Evolutionary conservation across 1,140 invertebrate genomes (phyloP).

Genomic region (Paramacrobiotus metropolitanus): DNA sequence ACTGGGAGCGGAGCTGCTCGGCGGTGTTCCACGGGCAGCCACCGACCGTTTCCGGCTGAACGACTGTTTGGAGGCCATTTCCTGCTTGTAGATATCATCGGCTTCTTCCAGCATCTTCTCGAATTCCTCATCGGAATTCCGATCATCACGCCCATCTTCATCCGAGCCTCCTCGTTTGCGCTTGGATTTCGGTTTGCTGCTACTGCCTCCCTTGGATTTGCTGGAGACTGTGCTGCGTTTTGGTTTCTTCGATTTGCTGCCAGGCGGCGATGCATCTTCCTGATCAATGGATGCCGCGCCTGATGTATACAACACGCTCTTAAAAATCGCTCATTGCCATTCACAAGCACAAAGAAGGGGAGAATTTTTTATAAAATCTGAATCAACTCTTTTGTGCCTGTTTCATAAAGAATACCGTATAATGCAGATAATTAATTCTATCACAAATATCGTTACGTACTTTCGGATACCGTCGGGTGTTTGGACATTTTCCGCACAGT

Average conservation of each 20-base stretch:
- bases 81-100: conserved; percentile 18
- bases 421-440: no score
- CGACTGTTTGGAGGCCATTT: conserved; percentile 7
- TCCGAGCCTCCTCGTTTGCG: conserved; percentile 7
- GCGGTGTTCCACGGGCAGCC: not conserved
- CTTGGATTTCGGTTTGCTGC: not conserved
- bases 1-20: conserved; percentile 14
- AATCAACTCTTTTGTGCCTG: no score
- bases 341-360: no score
- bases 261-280: conserved; percentile 26
- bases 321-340: no score
- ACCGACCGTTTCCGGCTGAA: not conserved
- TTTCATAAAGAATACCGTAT: no score
- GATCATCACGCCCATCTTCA: conserved; percentile 18
- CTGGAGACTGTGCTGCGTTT: conserved; percentile 36
- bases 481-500: conserved; percentile 22
- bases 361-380: no score
- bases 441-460: no score
- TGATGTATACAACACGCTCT: no score
- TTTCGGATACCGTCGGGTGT: conserved; percentile 9
- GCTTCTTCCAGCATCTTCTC: conserved; percentile 24
- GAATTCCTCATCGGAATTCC: conserved; percentile 26
- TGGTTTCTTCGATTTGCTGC: conserved; percentile 32
- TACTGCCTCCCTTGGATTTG: not conserved
- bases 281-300: no score